These are phyloP conservation scores for Sebastes iracundus DNA, from an alignment of 2,797 vertebrate species.

Conservation along the genomic window DNA sequence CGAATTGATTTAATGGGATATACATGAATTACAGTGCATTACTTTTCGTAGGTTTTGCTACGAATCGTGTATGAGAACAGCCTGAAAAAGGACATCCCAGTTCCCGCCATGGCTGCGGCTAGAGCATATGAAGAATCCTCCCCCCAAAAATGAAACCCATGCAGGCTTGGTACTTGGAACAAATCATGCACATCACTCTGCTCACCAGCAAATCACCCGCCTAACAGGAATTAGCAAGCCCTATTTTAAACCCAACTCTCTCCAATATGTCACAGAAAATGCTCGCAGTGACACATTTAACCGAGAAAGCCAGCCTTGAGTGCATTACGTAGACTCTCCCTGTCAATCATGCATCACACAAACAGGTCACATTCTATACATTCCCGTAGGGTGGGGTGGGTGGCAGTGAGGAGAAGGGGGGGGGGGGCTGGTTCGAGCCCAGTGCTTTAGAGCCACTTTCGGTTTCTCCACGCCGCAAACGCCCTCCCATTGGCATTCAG, in stretches of 20 bases:
- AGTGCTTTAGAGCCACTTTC: slow-evolving; percentile 70
- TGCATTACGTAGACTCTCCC: slow-evolving; percentile 44
- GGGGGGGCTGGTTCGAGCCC: slow-evolving; percentile 40
- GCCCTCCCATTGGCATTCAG: slow-evolving; percentile 87
- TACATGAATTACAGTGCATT: no score
- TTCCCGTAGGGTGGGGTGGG: slow-evolving; percentile 44
- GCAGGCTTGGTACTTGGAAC: not conserved
- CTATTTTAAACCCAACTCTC: slow-evolving; percentile 31
- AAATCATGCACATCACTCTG: slow-evolving; percentile 8
- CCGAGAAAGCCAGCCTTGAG: slow-evolving; percentile 32
- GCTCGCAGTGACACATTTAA: slow-evolving; percentile 43
- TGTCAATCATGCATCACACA: slow-evolving; percentile 63
- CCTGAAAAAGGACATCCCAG: slow-evolving; percentile 16
- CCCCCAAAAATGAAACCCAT: slow-evolving; percentile 15
- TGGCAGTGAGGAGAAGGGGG: not conserved
- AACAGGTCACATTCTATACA: slow-evolving; percentile 63
- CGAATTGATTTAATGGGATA: no score
- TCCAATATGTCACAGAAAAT: slow-evolving; percentile 26
- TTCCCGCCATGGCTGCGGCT: slow-evolving; percentile 24
- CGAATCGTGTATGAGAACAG: no score
- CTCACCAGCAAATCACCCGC: slow-evolving; percentile 22
- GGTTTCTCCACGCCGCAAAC: slow-evolving; percentile 54
- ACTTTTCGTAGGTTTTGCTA: no score
- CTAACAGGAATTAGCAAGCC: slow-evolving; percentile 28
- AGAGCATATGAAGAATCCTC: slow-evolving; percentile 7